Conservation (phyloP, 1,140 invertebrate species). For the Drosophila sp. region DNA sequence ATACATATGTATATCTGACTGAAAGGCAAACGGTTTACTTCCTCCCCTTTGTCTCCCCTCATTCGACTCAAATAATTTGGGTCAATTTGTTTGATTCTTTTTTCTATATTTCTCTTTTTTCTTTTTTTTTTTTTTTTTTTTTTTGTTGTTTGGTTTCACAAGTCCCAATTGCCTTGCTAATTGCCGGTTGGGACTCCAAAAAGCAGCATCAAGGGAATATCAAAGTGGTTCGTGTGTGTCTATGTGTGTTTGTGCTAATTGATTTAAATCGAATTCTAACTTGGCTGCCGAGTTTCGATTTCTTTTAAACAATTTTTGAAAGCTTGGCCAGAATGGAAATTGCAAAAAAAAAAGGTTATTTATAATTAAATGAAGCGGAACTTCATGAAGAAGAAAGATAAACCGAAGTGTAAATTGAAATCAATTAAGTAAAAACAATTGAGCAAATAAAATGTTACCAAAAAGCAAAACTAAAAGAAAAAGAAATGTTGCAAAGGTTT, state of each 20-base stretch:
- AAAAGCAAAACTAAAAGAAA: no score
- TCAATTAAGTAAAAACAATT: no score
- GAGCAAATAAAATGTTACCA: no score
- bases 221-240: slow-evolving; percentile 21
- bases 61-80: slow-evolving; percentile 29
- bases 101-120: not conserved
- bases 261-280: slow-evolving; percentile 52
- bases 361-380: slow-evolving; percentile 1
- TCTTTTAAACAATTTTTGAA: slow-evolving; percentile 35
- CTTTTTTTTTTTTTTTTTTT: not conserved
- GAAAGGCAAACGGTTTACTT: slow-evolving; percentile 16
- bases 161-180: slow-evolving; percentile 48
- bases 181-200: slow-evolving; percentile 36
- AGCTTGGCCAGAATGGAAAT: slow-evolving; percentile 15
- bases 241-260: slow-evolving; percentile 53
- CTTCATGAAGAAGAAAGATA: not conserved
- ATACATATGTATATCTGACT: no score
- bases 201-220: slow-evolving; percentile 20
- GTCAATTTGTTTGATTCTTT: slow-evolving; percentile 27
- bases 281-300: slow-evolving; percentile 58
- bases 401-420: not conserved
- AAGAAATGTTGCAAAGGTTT: no score
- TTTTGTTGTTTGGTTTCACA: slow-evolving; percentile 4
- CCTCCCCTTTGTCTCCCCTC: slow-evolving; percentile 17
- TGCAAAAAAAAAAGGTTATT: not conserved